phyloP scores from a whole-genome alignment of 1,140 invertebrate genomes.

The Trinorchestia longiramus region DNA sequence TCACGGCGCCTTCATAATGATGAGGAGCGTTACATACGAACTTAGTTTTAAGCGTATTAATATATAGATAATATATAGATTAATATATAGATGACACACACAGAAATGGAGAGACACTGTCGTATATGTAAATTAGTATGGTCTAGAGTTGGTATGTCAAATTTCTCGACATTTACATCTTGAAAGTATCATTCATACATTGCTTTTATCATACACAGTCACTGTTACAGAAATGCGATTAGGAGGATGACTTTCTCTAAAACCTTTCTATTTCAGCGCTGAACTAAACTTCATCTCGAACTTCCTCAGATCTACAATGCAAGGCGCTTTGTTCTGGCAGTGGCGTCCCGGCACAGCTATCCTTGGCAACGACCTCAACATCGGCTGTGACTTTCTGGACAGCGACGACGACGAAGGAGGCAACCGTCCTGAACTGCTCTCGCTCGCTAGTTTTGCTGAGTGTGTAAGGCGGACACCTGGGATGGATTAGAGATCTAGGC shows the following conservation, averaged over 20 bases:
- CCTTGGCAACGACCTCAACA: conserved; percentile 33
- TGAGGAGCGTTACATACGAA: too few relatives aligned
- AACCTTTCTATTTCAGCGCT: background rate
- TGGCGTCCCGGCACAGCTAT: conserved; percentile 18
- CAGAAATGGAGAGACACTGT: too few relatives aligned
- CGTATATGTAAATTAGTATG: too few relatives aligned
- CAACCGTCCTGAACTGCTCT: background rate
- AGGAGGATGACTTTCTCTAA: background rate
- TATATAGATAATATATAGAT: too few relatives aligned
- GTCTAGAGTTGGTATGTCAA: too few relatives aligned
- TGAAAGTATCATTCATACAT: too few relatives aligned
- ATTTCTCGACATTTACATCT: too few relatives aligned
- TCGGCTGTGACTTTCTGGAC: conserved; percentile 43
- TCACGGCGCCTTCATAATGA: too few relatives aligned
- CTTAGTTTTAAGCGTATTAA: too few relatives aligned
- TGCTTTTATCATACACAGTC: too few relatives aligned
- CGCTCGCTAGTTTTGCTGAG: background rate
- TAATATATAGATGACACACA: too few relatives aligned
- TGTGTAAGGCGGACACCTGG: background rate
- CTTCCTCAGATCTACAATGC: background rate
- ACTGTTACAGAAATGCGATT: too few relatives aligned
- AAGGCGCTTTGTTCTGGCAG: background rate
- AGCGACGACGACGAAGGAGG: conserved; percentile 19
- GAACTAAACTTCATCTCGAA: background rate
- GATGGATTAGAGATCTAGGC: background rate